Percentiles rank a stretch among this genome's conserved stretches.
phyloP scores from a whole-genome alignment of 2,113 vertebrate species.

The Pycnonotus jocosus region DNA sequence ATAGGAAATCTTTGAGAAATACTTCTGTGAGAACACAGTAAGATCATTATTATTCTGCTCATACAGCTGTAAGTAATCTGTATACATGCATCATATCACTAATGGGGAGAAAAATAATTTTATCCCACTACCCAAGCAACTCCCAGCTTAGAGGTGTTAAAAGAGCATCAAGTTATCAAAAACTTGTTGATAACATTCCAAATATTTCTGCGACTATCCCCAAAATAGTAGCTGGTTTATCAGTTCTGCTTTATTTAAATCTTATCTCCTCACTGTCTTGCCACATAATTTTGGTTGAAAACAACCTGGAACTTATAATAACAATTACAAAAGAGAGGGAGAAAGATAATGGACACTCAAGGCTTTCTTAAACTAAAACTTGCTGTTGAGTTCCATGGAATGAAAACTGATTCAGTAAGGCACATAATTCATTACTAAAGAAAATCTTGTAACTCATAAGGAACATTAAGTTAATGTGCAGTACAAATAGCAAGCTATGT shows the following conservation, averaged over 20 bases:
- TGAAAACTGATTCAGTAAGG: background rate
- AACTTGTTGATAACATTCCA: background rate
- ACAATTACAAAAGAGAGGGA: background rate
- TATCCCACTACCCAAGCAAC: background rate
- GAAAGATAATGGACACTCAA: background rate
- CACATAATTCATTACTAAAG: background rate
- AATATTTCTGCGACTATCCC: background rate
- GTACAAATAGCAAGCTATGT: background rate
- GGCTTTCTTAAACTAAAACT: background rate
- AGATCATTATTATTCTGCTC: conserved; percentile 24
- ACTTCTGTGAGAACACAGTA: background rate
- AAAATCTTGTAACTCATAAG: background rate
- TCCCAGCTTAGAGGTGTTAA: background rate
- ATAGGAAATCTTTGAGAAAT: conserved; percentile 41
- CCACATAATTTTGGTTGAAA: background rate
- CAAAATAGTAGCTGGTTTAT: background rate
- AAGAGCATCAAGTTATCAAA: background rate
- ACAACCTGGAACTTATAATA: background rate
- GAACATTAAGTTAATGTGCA: background rate
- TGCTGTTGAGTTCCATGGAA: background rate
- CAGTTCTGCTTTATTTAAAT: background rate
- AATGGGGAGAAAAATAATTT: background rate
- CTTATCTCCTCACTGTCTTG: background rate
- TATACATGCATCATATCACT: background rate
- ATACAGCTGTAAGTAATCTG: background rate